A percentile compares a stretch with the other conserved stretches of the same genome.
Conservation (phyloP, 2,797 vertebrate species). For the Channallabes apus region DNA sequence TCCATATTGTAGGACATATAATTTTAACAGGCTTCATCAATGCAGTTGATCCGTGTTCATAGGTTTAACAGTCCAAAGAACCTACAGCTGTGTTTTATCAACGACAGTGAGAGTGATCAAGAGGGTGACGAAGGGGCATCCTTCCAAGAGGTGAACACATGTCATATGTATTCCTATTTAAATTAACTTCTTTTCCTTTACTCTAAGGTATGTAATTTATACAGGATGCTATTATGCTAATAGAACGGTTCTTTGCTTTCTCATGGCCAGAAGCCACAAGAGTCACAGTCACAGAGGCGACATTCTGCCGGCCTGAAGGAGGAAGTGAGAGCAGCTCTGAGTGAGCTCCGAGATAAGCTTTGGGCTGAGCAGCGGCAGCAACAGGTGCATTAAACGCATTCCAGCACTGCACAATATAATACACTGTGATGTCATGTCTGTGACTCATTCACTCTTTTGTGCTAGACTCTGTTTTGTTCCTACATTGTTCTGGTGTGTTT, state of each 20-base stretch:
- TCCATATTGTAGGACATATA: not conserved
- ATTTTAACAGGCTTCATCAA: not conserved
- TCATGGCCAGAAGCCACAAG: slow-evolving; percentile 44
- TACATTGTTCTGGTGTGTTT: slow-evolving; percentile 10
- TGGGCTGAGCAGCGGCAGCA: slow-evolving; percentile 54
- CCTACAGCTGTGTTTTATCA: slow-evolving; percentile 65
- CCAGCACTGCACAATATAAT: not conserved
- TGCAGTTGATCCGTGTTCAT: not conserved
- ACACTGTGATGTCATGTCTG: not conserved
- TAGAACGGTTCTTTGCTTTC: slow-evolving; percentile 25
- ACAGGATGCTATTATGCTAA: slow-evolving; percentile 1
- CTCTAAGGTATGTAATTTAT: not conserved
- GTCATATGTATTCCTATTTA: not conserved
- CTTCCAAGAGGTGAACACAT: slow-evolving; percentile 50
- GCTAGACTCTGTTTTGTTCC: slow-evolving; percentile 14
- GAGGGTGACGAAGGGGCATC: slow-evolving; percentile 55
- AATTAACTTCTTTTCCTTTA: not conserved
- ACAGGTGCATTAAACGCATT: slow-evolving; percentile 45
- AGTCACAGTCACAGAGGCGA: slow-evolving; percentile 31
- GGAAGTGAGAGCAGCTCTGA: slow-evolving; percentile 58
- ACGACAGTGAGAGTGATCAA: slow-evolving; percentile 64
- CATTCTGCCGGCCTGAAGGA: slow-evolving; percentile 52
- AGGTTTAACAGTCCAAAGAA: slow-evolving; percentile 63
- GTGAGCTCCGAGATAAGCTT: slow-evolving; percentile 57
- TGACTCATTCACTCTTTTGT: slow-evolving; percentile 19